phyloP scores from a whole-genome alignment of 2,888 invertebrate genomes.

The Augochlorella aurata region DNA sequence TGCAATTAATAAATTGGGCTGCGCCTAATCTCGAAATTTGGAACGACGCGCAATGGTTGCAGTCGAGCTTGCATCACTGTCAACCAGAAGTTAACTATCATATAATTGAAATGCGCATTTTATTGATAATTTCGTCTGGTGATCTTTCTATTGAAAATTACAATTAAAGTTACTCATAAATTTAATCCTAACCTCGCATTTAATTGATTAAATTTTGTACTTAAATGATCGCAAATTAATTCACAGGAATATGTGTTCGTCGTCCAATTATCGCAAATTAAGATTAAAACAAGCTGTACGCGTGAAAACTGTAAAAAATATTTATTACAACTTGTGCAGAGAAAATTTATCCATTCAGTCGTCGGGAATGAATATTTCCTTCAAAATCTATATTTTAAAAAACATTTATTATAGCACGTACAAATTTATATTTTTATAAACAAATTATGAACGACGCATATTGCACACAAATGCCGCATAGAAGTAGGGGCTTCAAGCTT shows the following conservation, averaged over 20 bases:
- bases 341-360: neutral
- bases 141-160: neutral
- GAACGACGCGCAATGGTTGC: neutral
- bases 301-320: neutral
- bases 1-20: neutral
- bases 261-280: neutral
- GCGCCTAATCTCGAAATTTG: neutral
- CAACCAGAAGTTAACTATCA: no score
- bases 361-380: neutral
- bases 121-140: no score
- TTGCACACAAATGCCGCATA: neutral
- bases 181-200: neutral
- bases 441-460: no score
- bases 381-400: no score
- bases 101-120: no score
- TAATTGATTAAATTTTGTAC: neutral
- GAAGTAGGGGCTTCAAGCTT: no score
- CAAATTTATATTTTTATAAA: no score
- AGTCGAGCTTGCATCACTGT: no score
- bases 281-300: neutral
- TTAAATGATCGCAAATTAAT: neutral
- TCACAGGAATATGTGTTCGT: neutral
- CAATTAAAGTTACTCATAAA: neutral
- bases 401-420: neutral
- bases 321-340: neutral